phyloP scores from a whole-genome alignment of 1,140 invertebrate genomes.

The Sycobia sp. region DNA sequence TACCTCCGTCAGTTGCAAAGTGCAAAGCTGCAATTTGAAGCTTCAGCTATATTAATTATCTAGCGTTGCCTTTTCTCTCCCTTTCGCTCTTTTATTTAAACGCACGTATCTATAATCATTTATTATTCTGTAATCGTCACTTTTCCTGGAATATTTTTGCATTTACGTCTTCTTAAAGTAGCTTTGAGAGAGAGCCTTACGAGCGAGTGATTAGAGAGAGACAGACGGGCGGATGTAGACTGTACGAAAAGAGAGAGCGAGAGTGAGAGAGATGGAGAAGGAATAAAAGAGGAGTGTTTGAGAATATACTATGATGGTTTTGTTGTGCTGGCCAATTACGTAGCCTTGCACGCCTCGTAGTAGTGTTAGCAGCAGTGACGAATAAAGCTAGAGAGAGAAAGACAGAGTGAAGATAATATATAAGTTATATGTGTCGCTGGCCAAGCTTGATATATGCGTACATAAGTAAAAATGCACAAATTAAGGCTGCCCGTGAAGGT shows the following conservation, averaged over 20 bases:
- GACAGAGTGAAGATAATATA: not conserved
- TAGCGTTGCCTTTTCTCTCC: not conserved
- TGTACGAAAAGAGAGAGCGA: not conserved
- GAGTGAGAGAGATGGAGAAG: not conserved
- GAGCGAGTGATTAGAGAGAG: not conserved
- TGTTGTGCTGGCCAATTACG: not conserved
- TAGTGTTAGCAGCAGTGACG: not conserved
- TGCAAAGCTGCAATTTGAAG: too few relatives aligned
- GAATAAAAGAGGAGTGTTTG: not conserved
- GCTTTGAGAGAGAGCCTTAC: not conserved
- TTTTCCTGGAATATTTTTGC: slow-evolving; percentile 2
- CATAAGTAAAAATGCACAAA: slow-evolving; percentile 51
- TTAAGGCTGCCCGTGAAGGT: slow-evolving; percentile 56
- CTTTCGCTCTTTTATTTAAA: too few relatives aligned
- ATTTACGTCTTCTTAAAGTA: not conserved
- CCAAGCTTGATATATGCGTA: not conserved
- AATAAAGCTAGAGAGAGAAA: not conserved
- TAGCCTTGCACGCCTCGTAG: not conserved
- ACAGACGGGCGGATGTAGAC: not conserved
- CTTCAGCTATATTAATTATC: not conserved
- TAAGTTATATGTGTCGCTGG: not conserved
- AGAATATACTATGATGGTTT: not conserved
- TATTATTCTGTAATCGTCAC: slow-evolving; percentile 7
- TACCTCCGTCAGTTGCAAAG: too few relatives aligned
- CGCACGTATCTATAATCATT: not conserved